These are phyloP conservation scores for Garra rufa DNA, from an alignment of 2,113 vertebrate species.

Conservation along the genomic window DNA sequence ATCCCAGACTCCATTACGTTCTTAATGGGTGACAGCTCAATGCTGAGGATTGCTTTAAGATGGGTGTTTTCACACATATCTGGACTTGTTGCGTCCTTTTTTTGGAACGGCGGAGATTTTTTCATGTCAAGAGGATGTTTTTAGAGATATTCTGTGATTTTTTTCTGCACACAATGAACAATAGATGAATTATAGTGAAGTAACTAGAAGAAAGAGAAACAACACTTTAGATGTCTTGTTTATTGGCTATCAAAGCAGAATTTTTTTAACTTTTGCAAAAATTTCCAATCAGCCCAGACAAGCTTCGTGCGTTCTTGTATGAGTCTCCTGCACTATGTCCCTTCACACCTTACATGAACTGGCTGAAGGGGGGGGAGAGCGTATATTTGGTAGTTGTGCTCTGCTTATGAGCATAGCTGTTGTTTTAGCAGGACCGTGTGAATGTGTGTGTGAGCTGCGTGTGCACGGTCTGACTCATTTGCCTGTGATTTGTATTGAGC, in stretches of 20 bases:
- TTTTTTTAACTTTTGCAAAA: not conserved
- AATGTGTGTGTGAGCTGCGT: slow-evolving; percentile 47
- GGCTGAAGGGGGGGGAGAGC: slow-evolving; percentile 14
- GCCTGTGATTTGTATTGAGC: slow-evolving; percentile 70
- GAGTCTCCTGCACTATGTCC: not conserved
- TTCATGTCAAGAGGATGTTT: slow-evolving; percentile 31
- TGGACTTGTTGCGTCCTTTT: slow-evolving; percentile 27
- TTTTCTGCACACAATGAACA: slow-evolving; percentile 26
- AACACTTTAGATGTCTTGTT: not conserved
- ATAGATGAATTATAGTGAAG: not conserved
- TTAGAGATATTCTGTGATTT: not conserved
- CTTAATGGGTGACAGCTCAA: slow-evolving; percentile 59
- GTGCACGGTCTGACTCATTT: slow-evolving; percentile 57
- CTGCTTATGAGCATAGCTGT: slow-evolving; percentile 26
- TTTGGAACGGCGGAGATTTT: slow-evolving; percentile 1
- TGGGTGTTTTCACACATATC: slow-evolving; percentile 44
- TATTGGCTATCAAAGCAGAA: not conserved
- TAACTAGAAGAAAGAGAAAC: not conserved
- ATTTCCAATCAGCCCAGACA: not conserved
- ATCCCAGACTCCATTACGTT: slow-evolving; percentile 62
- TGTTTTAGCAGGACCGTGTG: slow-evolving; percentile 42
- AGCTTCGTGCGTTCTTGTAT: not conserved
- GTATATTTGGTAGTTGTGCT: slow-evolving; percentile 41
- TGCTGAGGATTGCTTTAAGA: slow-evolving; percentile 49
- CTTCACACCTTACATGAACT: slow-evolving; percentile 8